Base-by-base conservation (phyloP, 2,888 invertebrate genomes). In the Zelleria hepariella region DNA sequence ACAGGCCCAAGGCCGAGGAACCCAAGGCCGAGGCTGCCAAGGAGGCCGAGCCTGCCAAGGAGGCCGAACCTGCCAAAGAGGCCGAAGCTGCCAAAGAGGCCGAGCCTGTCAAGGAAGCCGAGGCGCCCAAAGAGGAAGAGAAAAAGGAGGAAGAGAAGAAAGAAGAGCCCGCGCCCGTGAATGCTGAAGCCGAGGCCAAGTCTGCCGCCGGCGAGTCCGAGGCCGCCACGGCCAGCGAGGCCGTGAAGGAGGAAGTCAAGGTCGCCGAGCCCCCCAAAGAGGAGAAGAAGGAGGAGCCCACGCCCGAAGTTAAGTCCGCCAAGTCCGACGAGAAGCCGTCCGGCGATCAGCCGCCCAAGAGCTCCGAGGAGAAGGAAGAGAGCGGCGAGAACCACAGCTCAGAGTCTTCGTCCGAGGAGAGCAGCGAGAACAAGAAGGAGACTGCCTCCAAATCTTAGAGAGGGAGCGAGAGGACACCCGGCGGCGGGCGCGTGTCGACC, bases 401-500 rank as follows among this genome's bases (percentile, higher is more conserved):
- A 57, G 65, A 54, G 60, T 63, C 61, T 63, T 77, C 77, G n/a
- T 77, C 80, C 42, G 77, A 79, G 61, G 79, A 80, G 65, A 74
- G 75, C 15, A 53, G 23, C 21, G 21, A 18, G n/a, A 21, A 2
- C 18, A 24, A 18, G 53, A 21, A 54, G 54, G 18, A 7, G 54
- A 25, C 24, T n/a, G 8, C 24, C 24, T 51, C 8, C 10, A 26
- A 24, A n/a, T 42, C 32, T 42, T 42, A 42, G 15, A 32, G 32
- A 42, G 0, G 15, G 24, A 15, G n/a, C 10, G 8, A 48, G 24
- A 20, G 10, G 57, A 24, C 67, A 74, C 68, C 74, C 62, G 74
- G 86, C 85, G 82, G 84, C 75, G 80, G 79, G 77, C 86, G 83
- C 83, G 86, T 81, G 86, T 88, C 88, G 85, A 86, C 85, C 65